A percentile compares a stretch with the other conserved stretches of the same genome.
Conservation (phyloP, 2,113 vertebrate genomes). For the Patagioenas fasciata region DNA sequence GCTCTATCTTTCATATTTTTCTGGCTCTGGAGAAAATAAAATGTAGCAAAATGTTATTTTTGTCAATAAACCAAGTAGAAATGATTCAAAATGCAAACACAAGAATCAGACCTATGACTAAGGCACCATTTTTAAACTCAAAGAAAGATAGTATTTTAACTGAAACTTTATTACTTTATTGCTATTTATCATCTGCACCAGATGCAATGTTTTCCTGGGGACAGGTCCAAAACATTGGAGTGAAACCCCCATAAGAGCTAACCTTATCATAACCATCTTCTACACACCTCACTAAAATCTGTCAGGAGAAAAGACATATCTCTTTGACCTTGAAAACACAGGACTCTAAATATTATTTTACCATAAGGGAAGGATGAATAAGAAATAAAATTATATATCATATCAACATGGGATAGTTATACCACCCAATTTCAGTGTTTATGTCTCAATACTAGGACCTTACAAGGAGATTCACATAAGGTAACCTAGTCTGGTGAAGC, state of each 20-base stretch:
- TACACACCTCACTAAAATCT: background rate
- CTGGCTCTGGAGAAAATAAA: background rate
- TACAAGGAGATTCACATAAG: background rate
- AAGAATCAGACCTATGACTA: constrained; percentile 20
- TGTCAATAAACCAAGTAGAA: constrained; percentile 41
- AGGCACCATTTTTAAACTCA: constrained; percentile 42
- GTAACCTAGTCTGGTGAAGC: background rate
- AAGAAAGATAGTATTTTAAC: background rate
- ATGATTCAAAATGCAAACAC: constrained; percentile 36
- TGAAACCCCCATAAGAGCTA: background rate
- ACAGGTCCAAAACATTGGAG: background rate
- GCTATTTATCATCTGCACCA: background rate
- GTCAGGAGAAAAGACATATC: background rate
- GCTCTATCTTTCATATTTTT: background rate
- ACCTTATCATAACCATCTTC: background rate
- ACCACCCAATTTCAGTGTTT: background rate
- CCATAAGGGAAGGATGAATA: background rate
- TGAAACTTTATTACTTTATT: background rate
- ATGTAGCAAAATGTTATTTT: constrained; percentile 19
- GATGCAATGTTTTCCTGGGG: background rate
- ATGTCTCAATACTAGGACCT: background rate
- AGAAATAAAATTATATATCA: background rate
- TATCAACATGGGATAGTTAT: background rate
- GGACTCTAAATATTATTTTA: background rate
- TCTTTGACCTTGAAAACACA: background rate